Conservation (phyloP, 1,140 invertebrate genomes). For the honey bee (Apis mellifera) region Amel_HAv3.1 CM009931.2:4333001-4333500, state of each 20-base stretch:
- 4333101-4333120: background rate
- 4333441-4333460: constrained; percentile 18
- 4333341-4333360: background rate
- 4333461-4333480: constrained; percentile 16
- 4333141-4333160: no score
- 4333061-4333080: background rate
- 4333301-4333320: no score
- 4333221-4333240: no score
- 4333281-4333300: background rate
- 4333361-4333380: background rate
- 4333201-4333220: no score
- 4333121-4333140: no score
- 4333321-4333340: background rate
- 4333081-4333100: background rate
- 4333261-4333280: background rate
- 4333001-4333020: background rate
- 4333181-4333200: no score
- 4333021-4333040: background rate
- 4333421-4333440: background rate
- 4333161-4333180: no score
- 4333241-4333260: no score
- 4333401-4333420: constrained; percentile 16
- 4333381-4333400: constrained; percentile 33
- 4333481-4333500: constrained; percentile 22
- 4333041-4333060: background rate